Evolutionary conservation across 2,797 vertebrate species (phyloP).

Genomic region (Pelochelys cantorii): DNA sequence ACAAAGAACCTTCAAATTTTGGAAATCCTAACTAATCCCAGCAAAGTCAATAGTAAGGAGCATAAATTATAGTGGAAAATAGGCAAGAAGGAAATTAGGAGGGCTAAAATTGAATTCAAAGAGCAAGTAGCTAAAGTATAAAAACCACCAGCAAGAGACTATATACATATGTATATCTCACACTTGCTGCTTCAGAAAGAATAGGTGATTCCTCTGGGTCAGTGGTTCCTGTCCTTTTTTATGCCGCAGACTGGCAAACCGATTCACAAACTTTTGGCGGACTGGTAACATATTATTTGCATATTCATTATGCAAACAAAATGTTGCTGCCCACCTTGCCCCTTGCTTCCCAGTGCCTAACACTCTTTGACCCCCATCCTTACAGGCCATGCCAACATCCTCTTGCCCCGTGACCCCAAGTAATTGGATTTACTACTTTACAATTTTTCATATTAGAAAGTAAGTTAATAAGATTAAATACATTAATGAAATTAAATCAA

Average conservation of each 20-base stretch:
- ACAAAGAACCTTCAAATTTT: background rate
- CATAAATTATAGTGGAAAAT: background rate
- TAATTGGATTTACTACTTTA: slow-evolving; percentile 76
- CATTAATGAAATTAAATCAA: background rate
- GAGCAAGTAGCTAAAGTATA: background rate
- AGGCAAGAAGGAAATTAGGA: background rate
- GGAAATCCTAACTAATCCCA: background rate
- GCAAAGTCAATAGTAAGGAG: background rate
- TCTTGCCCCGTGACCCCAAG: background rate
- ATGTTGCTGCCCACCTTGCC: too few relatives aligned
- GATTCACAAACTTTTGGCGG: too few relatives aligned
- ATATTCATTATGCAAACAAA: too few relatives aligned
- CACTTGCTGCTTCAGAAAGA: background rate
- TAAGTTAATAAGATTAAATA: slow-evolving; percentile 48
- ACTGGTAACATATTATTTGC: too few relatives aligned
- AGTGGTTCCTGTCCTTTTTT: too few relatives aligned
- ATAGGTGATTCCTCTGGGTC: background rate
- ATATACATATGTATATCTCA: background rate
- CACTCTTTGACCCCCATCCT: too few relatives aligned
- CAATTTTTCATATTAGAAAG: slow-evolving; percentile 61
- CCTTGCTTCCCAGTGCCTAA: too few relatives aligned
- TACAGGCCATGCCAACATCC: too few relatives aligned
- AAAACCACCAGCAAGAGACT: background rate
- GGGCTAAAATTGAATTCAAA: background rate
- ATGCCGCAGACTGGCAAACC: too few relatives aligned